Evolutionary conservation across 1,140 invertebrate genomes (phyloP).

Genomic region (Ooceraea biroi): DNA sequence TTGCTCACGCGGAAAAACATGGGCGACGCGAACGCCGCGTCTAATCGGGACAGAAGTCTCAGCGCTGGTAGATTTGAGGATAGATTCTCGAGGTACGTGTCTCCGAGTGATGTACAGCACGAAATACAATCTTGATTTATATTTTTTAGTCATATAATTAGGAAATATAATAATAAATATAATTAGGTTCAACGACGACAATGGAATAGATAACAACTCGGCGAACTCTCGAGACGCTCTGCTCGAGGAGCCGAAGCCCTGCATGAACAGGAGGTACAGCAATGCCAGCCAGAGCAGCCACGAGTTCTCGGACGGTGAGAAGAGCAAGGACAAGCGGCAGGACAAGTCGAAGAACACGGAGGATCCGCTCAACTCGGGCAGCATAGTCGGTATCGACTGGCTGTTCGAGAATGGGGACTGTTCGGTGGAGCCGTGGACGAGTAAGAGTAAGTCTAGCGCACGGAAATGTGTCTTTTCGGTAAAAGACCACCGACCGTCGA

Average conservation of each 20-base stretch:
- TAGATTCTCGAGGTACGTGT: slow-evolving; percentile 80
- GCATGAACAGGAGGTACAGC: slow-evolving; percentile 80
- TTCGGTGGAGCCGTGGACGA: slow-evolving; percentile 81
- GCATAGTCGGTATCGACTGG: slow-evolving; percentile 86
- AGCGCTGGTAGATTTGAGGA: slow-evolving; percentile 81
- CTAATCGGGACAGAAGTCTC: slow-evolving; percentile 80
- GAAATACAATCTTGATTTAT: slow-evolving; percentile 36
- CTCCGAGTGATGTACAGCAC: not conserved
- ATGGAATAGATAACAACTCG: slow-evolving; percentile 81
- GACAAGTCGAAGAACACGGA: slow-evolving; percentile 80
- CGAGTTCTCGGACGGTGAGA: slow-evolving; percentile 82
- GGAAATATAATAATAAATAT: no score
- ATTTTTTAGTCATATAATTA: slow-evolving; percentile 21
- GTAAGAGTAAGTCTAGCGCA: slow-evolving; percentile 83
- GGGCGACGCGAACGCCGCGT: slow-evolving; percentile 74
- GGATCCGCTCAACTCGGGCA: slow-evolving; percentile 81
- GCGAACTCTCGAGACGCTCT: slow-evolving; percentile 84
- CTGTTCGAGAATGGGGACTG: slow-evolving; percentile 86
- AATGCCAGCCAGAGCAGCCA: slow-evolving; percentile 84
- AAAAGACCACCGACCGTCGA: slow-evolving; percentile 28
- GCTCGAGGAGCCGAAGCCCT: slow-evolving; percentile 80
- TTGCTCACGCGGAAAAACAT: slow-evolving; percentile 87
- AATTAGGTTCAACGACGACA: slow-evolving; percentile 81
- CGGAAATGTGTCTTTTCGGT: slow-evolving; percentile 29
- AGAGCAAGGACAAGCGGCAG: slow-evolving; percentile 74